Percentiles rank a stretch among this genome's conserved stretches.
Conservation (phyloP, 2,113 vertebrate genomes). For the Tupaia tana region DNA sequence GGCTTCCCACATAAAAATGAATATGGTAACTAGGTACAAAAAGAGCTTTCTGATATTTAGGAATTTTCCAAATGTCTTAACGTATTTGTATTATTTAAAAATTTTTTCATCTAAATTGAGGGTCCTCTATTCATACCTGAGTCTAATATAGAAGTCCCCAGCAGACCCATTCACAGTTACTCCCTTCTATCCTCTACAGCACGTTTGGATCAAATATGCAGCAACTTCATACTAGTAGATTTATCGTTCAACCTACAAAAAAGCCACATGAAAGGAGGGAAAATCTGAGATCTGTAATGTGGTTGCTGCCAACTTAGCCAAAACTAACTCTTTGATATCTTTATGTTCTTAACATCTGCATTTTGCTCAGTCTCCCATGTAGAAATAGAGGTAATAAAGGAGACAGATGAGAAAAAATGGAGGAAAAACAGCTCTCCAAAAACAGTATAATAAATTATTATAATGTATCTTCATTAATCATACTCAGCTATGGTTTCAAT, state of each 20-base stretch:
- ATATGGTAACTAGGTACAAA: neutral
- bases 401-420: constrained; percentile 80
- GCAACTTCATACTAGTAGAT: constrained; percentile 67
- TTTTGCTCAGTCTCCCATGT: constrained; percentile 75
- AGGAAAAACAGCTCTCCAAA: constrained; percentile 74
- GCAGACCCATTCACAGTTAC: neutral
- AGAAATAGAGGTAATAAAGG: constrained; percentile 69
- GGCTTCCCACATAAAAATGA: constrained; percentile 29
- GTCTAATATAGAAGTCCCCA: constrained; percentile 50
- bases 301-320: constrained; percentile 79
- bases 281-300: constrained; percentile 79
- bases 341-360: constrained; percentile 79
- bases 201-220: constrained; percentile 49
- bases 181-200: constrained; percentile 55
- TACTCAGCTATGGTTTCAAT: constrained; percentile 55
- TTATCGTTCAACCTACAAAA: constrained; percentile 77
- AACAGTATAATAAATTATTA: constrained; percentile 78
- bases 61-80: constrained; percentile 30
- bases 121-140: neutral
- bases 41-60: constrained; percentile 12
- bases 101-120: neutral
- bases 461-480: constrained; percentile 71
- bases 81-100: constrained; percentile 24
- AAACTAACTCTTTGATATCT: constrained; percentile 80
- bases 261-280: constrained; percentile 83